Base-by-base conservation (phyloP, 2,113 vertebrate genomes). In the Vireo altiloquus region DNA sequence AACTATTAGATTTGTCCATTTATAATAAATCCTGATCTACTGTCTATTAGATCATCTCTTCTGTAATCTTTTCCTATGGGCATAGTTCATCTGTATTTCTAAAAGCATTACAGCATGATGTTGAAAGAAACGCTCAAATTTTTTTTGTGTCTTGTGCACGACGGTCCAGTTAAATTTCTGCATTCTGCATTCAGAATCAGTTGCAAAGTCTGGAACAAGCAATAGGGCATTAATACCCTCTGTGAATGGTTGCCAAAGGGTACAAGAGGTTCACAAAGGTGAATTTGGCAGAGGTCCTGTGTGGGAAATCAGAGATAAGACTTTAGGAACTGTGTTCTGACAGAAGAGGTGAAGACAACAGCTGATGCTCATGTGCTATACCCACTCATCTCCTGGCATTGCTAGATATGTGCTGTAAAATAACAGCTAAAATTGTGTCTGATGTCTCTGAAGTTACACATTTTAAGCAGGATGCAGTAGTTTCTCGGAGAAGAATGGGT, bases 1-100 rank as follows among this genome's bases (percentile, higher is more conserved):
- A 44, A 49, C 24, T 79, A 52, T 90, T 95, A 86, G 74, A 92
- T 94, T 94, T 88, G 53, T 89, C 72, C n/a, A 39, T 49, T 91
- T 89, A 28, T 65, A 95, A 86, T 92, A 90, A 89, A 87, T 92
- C 72, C 63, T 87, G 81, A 82, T 91, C 77, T 59, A 39, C 64
- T 95, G 22, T 84, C 74, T 94, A 71, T 92, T 96, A 88, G 47
- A 90, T 96, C 64, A 91, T n/a, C 47, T 83, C 56, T 87, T 91
- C 76, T 89, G 30, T 76, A 83, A 94, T 82, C 33, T 83, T 96
- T 78, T 72, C 87, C 57, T 92, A 50, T 94, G 49, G 77, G 17
- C 47, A 65, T 70, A 31, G 72, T 86, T 82, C 39, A 46, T 83
- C 46, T 85, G 56, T 46, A 68, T 89, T 96, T 69, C 69, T 74